Base-by-base conservation (phyloP, 2,888 invertebrate genomes). In the Microdon myrmicae region DNA sequence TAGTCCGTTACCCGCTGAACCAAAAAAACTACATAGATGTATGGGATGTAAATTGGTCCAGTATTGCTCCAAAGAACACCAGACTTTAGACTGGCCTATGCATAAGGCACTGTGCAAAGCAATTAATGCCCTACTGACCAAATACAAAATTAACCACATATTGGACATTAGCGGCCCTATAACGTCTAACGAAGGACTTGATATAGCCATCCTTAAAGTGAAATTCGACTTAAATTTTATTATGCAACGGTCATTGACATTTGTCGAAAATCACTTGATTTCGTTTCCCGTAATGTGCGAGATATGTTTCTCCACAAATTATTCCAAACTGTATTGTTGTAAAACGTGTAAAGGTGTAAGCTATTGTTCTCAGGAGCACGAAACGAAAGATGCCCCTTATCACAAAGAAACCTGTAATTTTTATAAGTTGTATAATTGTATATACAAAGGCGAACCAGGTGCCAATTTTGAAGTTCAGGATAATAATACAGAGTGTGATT, bases 1-100 rank as follows among this genome's bases (percentile, higher is more conserved):
- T 3, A 23, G 14, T 1, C 56, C 51, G n/a, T 26, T 12, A 3
- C 10, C 41, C 14, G 35, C 16, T 45, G 56, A 19, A 35, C 29
- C 41, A 12, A 28, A 1, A 3, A 31, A 37, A 38, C 43, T 64
- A 4, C 34, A 44, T 3, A 32, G 60, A 67, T 90, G 89, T 75
- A 81, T 83, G 6, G 84, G 82, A 5, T 90, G 89, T 72, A 84
- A 82, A 67, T 71, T 81, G 12, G 83, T 84, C 5, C 81, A 82
- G 23, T 90, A 90, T 76, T 90, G 90, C 74, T 79, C 79, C 48
- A 82, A 82, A 61, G 83, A 84, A 7, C 89, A 90, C 73, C 88
- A 89, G 71, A 83, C 84, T 38, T 73, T 81, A 23, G 85, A 89
- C 72, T 88, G 88, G 87, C 82, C 83, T 34, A 73, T 75, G 1